Conservation (phyloP, 2,888 invertebrate genomes). For the Pteria penguin region DNA sequence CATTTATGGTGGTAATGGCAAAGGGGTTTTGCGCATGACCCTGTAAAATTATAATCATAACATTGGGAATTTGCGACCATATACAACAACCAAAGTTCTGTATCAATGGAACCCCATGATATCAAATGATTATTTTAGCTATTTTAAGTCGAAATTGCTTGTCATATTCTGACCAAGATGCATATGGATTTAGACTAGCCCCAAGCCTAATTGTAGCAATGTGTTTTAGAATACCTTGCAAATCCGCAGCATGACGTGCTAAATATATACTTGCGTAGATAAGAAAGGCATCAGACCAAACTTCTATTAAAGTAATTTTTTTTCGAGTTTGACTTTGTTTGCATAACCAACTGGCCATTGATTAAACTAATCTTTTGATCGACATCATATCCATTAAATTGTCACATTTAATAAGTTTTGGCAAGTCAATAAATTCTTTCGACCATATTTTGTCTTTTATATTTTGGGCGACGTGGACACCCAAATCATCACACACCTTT, state of each 20-base stretch:
- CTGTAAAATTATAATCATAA: too few species aligned
- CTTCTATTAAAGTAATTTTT: not conserved
- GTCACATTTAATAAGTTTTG: not conserved
- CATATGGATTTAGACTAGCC: not conserved
- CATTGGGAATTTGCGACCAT: too few species aligned
- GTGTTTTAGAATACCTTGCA: not conserved
- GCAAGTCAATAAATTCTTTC: not conserved
- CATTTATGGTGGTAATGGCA: too few species aligned
- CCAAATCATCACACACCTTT: too few species aligned
- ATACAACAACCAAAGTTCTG: too few species aligned
- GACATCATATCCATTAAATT: too few species aligned
- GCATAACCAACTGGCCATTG: not conserved
- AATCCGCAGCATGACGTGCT: not conserved
- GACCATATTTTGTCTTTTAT: not conserved
- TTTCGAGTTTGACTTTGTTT: not conserved
- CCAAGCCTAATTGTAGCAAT: not conserved
- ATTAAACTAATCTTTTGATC: too few species aligned
- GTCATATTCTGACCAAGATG: not conserved
- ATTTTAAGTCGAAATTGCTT: not conserved
- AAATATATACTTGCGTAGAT: not conserved
- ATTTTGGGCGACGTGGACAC: not conserved
- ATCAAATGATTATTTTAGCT: too few species aligned
- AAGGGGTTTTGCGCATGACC: too few species aligned
- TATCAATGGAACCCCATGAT: too few species aligned
- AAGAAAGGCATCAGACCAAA: not conserved